phyloP scores from a whole-genome alignment of 2,797 vertebrate species.

The Periparus ater region DNA sequence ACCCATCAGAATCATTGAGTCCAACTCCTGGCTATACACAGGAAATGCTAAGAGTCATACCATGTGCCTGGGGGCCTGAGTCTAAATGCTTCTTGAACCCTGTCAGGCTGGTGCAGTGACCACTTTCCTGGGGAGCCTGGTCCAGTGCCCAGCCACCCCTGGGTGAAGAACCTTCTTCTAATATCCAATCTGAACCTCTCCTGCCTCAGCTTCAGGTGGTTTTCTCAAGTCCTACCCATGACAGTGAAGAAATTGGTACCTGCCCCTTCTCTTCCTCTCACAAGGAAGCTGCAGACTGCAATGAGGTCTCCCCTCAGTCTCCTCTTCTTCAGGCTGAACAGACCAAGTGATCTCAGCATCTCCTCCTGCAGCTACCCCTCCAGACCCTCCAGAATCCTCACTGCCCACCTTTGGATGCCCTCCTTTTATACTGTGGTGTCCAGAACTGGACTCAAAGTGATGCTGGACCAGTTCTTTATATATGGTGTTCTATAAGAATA shows the following conservation, averaged over 20 bases:
- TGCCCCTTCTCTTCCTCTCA: not conserved
- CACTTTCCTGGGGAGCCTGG: not conserved
- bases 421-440: not conserved
- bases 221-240: not conserved
- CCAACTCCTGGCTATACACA: not conserved
- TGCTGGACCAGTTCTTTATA: not conserved
- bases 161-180: not conserved
- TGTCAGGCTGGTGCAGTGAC: not conserved
- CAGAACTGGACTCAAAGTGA: not conserved
- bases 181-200: not conserved
- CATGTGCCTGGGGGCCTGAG: not conserved
- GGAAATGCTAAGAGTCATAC: not conserved
- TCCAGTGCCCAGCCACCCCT: accelerated
- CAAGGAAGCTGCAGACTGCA: accelerated
- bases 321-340: not conserved
- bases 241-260: not conserved
- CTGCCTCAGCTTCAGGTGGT: not conserved
- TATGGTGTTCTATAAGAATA: not conserved
- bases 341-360: not conserved
- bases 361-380: not conserved
- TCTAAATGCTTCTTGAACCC: not conserved
- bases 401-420: not conserved
- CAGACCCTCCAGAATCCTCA: not conserved
- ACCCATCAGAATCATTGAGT: not conserved
- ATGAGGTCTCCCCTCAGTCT: not conserved